Evolutionary conservation across 2,888 invertebrate species (phyloP).

Genomic region (Lucinisca nassula): DNA sequence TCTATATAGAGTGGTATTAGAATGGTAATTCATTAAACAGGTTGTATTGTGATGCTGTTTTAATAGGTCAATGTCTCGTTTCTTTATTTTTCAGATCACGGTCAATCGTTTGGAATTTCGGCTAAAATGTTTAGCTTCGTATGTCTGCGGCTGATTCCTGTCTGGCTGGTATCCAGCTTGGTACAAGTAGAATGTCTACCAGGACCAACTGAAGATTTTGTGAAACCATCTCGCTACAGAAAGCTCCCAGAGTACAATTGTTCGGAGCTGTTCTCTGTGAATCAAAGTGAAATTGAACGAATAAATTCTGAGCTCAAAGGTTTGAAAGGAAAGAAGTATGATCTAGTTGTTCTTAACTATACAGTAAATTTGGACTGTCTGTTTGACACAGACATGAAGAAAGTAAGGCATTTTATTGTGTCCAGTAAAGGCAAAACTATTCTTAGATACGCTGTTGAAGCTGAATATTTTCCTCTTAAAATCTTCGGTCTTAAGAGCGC

Average conservation of each 20-base stretch:
- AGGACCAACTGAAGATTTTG: neutral
- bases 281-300: neutral
- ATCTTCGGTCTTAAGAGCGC: neutral
- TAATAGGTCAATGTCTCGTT: no score
- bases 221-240: neutral
- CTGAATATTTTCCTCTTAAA: neutral
- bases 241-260: conserved; percentile 1
- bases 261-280: neutral
- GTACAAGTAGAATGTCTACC: no score
- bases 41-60: no score
- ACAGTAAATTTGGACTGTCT: neutral
- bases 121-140: no score
- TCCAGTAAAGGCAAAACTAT: neutral
- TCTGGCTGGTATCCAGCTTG: no score
- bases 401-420: neutral
- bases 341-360: neutral
- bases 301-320: neutral
- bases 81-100: no score
- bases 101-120: no score
- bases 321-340: neutral
- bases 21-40: no score
- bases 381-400: neutral
- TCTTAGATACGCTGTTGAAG: neutral
- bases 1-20: no score
- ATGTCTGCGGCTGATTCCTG: no score